Base-by-base conservation (phyloP, 2,888 invertebrate species). In the Amphipoea lucens region DNA sequence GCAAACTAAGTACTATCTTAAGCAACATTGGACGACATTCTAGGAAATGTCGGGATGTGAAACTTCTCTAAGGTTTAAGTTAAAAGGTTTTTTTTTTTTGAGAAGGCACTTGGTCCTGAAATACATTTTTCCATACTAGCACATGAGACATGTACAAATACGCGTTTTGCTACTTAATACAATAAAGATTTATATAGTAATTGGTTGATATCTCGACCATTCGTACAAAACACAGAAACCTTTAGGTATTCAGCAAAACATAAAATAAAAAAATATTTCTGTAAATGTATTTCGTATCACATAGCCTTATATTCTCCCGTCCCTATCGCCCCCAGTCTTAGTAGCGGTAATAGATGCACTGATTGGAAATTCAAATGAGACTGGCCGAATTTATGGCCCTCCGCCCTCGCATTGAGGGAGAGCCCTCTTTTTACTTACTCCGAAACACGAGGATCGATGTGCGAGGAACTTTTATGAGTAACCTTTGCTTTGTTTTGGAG, bases 361-460 rank as follows among this genome's bases (percentile, higher is more conserved):
- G 95, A 96, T 96, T 95, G 94, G 96, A 96, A 96, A 96, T 96
- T 96, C 96, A 96, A 95, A 96, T 96, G 96, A 96, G 95, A 84
- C 94, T 88, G 92, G 88, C 93, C 93, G 92, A 95, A 96, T 96
- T 96, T 96, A 96, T 96, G 94, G 93, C 92, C 90, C 93, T 93
- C 92, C 92, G 85, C 88, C 90, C 86, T 88, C 88, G 91, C 90
- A 91, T 88, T 90, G 84, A 77, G 87, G 85, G 87, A 67, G 81
- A 72, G 66, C 94, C 93, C 94, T 94, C 92, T 90, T 92, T 91
- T 91, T 91, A 90, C 90, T 88, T 89, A 81, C 89, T 90, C 89
- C 85, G 89, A 88, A 87, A 85, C 75, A 82, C 76, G 77, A 87
- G 81, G 85, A 87, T 88, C 89, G 82, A 90, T 85, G 84, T 73